Percentiles rank a stretch among this genome's conserved stretches.
Conservation (phyloP, 1,140 invertebrate genomes). For the Drosophila bocki region DNA sequence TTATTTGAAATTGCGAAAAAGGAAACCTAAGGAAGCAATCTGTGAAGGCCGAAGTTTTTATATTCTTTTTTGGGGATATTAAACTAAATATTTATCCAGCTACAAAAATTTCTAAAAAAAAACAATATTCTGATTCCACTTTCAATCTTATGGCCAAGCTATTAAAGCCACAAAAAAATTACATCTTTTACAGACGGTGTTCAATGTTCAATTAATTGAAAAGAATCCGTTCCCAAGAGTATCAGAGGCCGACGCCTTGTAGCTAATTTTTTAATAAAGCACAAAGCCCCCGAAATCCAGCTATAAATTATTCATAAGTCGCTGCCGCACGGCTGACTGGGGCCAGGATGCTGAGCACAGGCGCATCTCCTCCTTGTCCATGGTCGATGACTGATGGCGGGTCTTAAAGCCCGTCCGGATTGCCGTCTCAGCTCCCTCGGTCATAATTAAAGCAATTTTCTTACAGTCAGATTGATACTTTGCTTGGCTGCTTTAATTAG, state of each 20-base stretch:
- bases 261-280: conserved; percentile 44
- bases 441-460: conserved; percentile 36
- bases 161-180: background rate
- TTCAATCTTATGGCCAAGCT: background rate
- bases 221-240: conserved; percentile 4
- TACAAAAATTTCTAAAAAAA: background rate
- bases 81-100: background rate
- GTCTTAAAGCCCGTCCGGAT: conserved; percentile 10
- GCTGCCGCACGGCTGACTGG: conserved; percentile 23
- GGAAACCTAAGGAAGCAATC: too few species aligned
- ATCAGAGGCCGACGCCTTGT: background rate
- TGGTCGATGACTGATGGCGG: conserved; percentile 30
- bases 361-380: conserved; percentile 1
- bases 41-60: background rate
- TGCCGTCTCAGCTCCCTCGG: background rate
- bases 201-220: conserved; percentile 14
- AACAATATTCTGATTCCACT: too few species aligned
- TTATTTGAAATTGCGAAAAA: background rate
- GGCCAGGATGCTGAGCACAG: background rate
- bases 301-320: conserved; percentile 65
- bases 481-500: conserved; percentile 28
- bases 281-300: conserved; percentile 37
- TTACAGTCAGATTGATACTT: conserved; percentile 14
- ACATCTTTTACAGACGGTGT: background rate
- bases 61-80: background rate